Evolutionary conservation across 1,140 invertebrate genomes (phyloP).

Genomic region (Platyscapa corneri): DNA sequence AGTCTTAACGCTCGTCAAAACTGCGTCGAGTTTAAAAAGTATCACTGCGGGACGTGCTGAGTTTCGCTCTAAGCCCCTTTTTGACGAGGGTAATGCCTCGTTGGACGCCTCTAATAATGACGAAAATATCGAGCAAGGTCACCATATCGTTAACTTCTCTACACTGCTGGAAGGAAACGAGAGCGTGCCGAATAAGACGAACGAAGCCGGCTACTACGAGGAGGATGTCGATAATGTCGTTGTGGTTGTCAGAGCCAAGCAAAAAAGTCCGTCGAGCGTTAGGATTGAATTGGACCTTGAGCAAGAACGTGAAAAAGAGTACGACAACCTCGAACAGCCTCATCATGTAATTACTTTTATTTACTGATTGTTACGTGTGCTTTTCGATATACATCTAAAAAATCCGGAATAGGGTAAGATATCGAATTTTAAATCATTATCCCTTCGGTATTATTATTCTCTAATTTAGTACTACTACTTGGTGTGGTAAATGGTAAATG

Average conservation of each 20-base stretch:
- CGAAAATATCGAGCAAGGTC: conserved; percentile 19
- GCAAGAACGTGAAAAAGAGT: not conserved
- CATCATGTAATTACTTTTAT: not conserved
- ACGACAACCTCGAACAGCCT: not conserved
- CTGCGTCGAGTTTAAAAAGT: conserved; percentile 77
- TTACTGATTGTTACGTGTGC: not conserved
- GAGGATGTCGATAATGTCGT: conserved; percentile 58
- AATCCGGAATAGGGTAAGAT: not conserved
- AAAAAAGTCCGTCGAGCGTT: conserved; percentile 51
- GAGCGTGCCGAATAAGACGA: not conserved
- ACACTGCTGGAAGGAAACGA: not conserved
- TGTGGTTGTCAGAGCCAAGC: conserved; percentile 68
- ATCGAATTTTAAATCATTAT: not conserved
- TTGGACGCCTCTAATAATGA: not conserved
- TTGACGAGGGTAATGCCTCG: conserved; percentile 20
- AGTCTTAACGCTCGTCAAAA: conserved; percentile 79
- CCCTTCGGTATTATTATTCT: not conserved
- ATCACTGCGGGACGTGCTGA: conserved; percentile 38
- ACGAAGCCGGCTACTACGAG: not conserved
- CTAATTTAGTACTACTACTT: not conserved
- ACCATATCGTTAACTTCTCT: not conserved
- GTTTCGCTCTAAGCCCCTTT: not conserved
- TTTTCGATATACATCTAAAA: not conserved
- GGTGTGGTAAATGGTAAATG: not conserved
- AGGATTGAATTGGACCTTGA: not conserved